Evolutionary conservation across 92 coral and sea anemone species (phyloP).

Genomic region (Virgularia gustaviana): DNA sequence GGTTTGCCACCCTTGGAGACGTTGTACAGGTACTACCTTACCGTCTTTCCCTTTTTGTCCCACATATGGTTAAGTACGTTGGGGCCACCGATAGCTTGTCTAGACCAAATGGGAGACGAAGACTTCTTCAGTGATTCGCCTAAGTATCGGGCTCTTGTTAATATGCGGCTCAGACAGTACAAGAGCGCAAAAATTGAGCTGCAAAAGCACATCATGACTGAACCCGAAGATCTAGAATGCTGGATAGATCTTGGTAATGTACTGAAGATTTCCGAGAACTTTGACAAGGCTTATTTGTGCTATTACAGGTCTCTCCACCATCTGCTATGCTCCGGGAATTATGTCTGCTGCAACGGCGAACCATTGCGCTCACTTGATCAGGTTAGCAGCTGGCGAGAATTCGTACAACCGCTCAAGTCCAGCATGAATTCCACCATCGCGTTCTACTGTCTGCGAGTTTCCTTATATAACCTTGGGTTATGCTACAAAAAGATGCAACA

Average conservation of each 20-base stretch:
- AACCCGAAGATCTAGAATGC: constrained; percentile 10
- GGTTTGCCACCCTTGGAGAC: constrained; percentile 15
- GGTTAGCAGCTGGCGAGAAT: constrained; percentile 8
- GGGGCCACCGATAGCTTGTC: background rate
- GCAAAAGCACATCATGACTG: constrained; percentile 4
- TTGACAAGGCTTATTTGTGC: constrained; percentile 2
- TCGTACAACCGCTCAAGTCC: constrained; percentile 25
- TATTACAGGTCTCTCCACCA: constrained; percentile 4
- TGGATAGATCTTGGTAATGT: constrained; percentile 14
- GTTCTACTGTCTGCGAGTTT: constrained; percentile 18
- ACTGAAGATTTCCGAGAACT: constrained; percentile 16
- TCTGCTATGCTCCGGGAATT: constrained; percentile 5
- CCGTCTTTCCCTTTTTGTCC: constrained; percentile 23
- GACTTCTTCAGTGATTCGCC: background rate
- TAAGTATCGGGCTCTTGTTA: constrained; percentile 13
- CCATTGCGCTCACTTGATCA: constrained; percentile 18
- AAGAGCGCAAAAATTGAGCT: constrained; percentile 23
- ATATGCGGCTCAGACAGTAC: constrained; percentile 26
- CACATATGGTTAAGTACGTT: constrained; percentile 19
- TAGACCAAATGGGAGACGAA: constrained; percentile 4
- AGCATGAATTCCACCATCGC: constrained; percentile 21
- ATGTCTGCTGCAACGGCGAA: constrained; percentile 3
- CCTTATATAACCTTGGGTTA: constrained; percentile 22
- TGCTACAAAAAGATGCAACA: constrained; percentile 19
- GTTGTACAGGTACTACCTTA: constrained; percentile 21